These are phyloP conservation scores for Alentia gelatinosa DNA, from an alignment of 2,888 invertebrate species.

Conservation along the genomic window DNA sequence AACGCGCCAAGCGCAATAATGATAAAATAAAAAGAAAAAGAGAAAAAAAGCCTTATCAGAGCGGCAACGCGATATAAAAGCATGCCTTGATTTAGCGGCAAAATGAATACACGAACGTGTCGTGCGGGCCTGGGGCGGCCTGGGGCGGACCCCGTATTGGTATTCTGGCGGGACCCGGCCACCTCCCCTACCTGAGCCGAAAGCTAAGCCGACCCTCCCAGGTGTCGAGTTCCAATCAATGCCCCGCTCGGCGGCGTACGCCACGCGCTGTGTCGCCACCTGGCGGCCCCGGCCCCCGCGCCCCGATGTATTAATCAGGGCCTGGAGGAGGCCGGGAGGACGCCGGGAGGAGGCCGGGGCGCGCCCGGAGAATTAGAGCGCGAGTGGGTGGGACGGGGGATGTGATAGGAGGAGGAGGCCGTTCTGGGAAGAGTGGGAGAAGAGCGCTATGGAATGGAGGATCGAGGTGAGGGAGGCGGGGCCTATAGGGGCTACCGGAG, in stretches of 20 bases:
- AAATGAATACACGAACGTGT: constrained; percentile 10
- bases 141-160: neutral
- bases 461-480: neutral
- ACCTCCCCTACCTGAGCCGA: constrained; percentile 27
- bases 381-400: neutral
- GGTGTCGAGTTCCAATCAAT: constrained; percentile 19
- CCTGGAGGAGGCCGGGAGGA: neutral
- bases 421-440: neutral
- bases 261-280: constrained; percentile 28
- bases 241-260: neutral
- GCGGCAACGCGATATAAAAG: neutral
- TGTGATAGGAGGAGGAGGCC: neutral
- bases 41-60: neutral
- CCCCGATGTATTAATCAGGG: constrained; percentile 20
- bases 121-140: neutral
- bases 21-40: neutral
- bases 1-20: neutral
- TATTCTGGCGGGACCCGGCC: neutral
- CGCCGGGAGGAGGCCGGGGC: neutral
- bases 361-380: neutral
- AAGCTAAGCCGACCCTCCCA: constrained; percentile 33
- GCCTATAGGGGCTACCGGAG: no score
- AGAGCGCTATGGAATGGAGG: no score
- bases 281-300: neutral
- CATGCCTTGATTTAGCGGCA: neutral